These are phyloP conservation scores for Copidosoma floridanum DNA, from an alignment of 1,140 invertebrate genomes.

Conservation along the genomic window DNA sequence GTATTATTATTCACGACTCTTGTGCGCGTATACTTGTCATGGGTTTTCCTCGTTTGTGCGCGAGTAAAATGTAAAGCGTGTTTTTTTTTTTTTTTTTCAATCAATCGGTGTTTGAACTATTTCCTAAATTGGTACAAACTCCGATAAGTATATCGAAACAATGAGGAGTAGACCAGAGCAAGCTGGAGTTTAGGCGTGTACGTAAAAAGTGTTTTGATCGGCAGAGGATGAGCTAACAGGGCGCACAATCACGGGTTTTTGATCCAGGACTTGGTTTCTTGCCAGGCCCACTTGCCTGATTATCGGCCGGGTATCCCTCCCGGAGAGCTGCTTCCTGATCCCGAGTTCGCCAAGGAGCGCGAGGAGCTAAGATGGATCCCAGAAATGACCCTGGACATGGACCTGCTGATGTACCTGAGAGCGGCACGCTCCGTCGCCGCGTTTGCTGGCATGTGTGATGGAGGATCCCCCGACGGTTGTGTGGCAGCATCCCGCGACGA, in stretches of 20 bases:
- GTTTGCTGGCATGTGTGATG: conserved; percentile 97
- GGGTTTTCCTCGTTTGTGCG: too few relatives aligned
- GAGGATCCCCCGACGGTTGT: conserved; percentile 93
- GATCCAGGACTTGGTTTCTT: conserved; percentile 58
- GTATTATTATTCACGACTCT: too few relatives aligned
- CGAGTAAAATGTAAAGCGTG: too few relatives aligned
- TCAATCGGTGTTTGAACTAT: too few relatives aligned
- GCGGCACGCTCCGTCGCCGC: conserved; percentile 94
- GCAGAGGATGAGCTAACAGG: conserved; percentile 55
- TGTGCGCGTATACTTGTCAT: too few relatives aligned
- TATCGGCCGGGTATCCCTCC: conserved; percentile 70
- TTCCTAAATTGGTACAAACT: too few relatives aligned
- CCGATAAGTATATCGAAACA: too few relatives aligned
- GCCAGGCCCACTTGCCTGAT: conserved; percentile 76
- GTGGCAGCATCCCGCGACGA: conserved; percentile 94
- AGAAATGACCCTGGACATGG: conserved; percentile 84
- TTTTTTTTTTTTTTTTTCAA: too few relatives aligned
- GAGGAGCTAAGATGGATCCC: conserved; percentile 94
- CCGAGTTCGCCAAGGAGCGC: conserved; percentile 70
- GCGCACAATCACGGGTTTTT: conserved; percentile 53
- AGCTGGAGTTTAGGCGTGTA: conserved; percentile 48
- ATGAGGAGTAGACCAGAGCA: conserved; percentile 36
- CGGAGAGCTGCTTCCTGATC: conserved; percentile 68
- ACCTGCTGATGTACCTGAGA: conserved; percentile 95
- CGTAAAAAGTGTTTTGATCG: conserved; percentile 50